Evolutionary conservation across 92 coral and sea anemone genomes (phyloP).

Genomic region (Parazoanthus swiftii): DNA sequence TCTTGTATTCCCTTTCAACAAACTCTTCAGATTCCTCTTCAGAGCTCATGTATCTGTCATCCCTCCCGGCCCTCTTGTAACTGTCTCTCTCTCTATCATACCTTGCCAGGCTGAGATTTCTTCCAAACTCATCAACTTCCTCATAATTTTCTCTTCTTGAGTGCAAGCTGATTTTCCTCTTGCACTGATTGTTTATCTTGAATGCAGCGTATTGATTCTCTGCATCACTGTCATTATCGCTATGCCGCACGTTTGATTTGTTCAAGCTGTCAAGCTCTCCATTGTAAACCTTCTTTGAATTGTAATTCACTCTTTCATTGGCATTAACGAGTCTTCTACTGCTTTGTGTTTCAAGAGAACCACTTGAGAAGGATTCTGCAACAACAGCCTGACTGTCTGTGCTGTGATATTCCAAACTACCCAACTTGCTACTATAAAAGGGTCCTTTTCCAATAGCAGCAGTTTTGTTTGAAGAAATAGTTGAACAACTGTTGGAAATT

Average conservation of each 20-base stretch:
- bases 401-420: background rate
- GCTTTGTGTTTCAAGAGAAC: background rate
- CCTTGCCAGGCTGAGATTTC: slow-evolving; percentile 38
- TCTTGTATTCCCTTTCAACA: slow-evolving; percentile 27
- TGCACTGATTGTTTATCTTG: background rate
- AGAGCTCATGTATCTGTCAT: background rate
- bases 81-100: slow-evolving; percentile 15
- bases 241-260: background rate
- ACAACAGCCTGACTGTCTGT: background rate
- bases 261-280: background rate
- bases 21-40: slow-evolving; percentile 26
- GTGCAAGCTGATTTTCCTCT: background rate
- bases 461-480: background rate
- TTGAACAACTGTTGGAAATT: background rate
- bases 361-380: background rate
- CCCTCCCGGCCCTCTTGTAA: background rate
- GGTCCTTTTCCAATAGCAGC: background rate
- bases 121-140: slow-evolving; percentile 26
- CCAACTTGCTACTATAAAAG: background rate
- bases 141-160: background rate
- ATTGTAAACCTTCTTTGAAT: background rate
- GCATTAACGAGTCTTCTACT: background rate
- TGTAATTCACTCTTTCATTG: slow-evolving; percentile 11
- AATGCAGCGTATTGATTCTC: slow-evolving; percentile 5
- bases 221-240: slow-evolving; percentile 26